Percentiles rank a stretch among this genome's conserved stretches.
Conservation (phyloP, 2,888 invertebrate genomes). For the Zonitis immaculata region DNA sequence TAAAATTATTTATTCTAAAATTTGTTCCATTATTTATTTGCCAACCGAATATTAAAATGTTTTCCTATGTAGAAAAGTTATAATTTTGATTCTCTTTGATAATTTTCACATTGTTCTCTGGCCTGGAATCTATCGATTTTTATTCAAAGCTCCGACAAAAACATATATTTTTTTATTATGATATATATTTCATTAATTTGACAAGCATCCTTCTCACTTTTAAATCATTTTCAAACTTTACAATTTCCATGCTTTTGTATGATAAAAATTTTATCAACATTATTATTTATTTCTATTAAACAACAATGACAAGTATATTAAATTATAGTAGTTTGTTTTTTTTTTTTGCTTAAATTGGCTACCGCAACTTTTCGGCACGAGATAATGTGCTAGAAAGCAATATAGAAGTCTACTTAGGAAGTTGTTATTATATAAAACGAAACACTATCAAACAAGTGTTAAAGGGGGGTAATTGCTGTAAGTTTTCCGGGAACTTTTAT, state of each 20-base stretch:
- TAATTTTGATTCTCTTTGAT: background rate
- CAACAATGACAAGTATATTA: no score
- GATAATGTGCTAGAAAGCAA: constrained; percentile 26
- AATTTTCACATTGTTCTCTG: background rate
- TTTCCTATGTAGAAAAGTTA: no score
- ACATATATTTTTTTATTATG: background rate
- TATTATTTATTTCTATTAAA: no score
- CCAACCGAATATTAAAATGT: no score
- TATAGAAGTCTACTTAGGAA: constrained; percentile 28
- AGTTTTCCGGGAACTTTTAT: constrained; percentile 13
- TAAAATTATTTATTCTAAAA: no score
- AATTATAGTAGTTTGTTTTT: no score
- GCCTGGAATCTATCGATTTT: constrained; percentile 1
- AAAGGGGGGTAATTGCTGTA: constrained; percentile 22
- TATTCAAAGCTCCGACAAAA: background rate
- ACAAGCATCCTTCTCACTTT: no score
- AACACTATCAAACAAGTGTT: constrained; percentile 27
- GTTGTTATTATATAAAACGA: constrained; percentile 26
- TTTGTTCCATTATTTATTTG: no score
- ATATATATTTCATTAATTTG: constrained; percentile 1
- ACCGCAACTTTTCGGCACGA: constrained; percentile 13
- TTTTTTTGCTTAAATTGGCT: background rate
- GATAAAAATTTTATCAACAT: no score
- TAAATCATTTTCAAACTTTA: no score
- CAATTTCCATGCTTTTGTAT: no score